Percentiles rank a stretch among this genome's conserved stretches.
Conservation (phyloP, 2,113 vertebrate genomes). For the Haliaeetus leucogaster region DNA sequence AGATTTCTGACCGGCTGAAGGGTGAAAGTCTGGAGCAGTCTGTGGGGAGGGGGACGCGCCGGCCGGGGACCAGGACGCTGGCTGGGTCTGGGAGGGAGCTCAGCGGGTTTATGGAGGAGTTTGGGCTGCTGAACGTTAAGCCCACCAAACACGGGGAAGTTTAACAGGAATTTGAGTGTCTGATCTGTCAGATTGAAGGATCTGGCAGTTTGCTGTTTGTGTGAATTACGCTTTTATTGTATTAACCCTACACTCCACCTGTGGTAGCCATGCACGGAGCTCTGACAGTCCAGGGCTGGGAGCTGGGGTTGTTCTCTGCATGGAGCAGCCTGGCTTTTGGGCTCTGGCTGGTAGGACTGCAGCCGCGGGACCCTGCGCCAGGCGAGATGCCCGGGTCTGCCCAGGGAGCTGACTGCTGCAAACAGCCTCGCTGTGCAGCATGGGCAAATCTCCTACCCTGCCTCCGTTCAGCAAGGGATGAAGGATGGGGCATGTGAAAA, state of each 20-base stretch:
- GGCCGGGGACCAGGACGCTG: neutral
- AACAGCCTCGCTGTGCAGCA: accelerated
- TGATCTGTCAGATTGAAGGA: neutral
- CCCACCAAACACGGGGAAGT: neutral
- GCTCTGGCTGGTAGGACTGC: no score
- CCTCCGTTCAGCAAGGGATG: accelerated
- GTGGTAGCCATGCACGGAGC: neutral
- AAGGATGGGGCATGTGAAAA: neutral
- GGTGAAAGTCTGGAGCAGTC: neutral
- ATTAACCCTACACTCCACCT: no score
- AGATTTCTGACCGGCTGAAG: neutral
- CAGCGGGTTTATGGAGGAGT: accelerated
- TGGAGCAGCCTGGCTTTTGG: neutral
- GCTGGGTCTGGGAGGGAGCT: neutral
- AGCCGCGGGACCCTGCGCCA: neutral
- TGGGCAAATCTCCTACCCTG: neutral
- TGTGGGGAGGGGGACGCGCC: neutral
- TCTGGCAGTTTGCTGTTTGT: neutral
- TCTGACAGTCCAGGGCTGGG: neutral
- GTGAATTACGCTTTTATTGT: neutral
- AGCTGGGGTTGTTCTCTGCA: neutral
- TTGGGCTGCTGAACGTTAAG: neutral
- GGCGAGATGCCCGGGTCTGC: neutral
- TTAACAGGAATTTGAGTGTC: neutral
- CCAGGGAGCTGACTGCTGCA: neutral